Conservation (phyloP, 2,888 invertebrate genomes). For the Entomobrya multifasciata region DNA sequence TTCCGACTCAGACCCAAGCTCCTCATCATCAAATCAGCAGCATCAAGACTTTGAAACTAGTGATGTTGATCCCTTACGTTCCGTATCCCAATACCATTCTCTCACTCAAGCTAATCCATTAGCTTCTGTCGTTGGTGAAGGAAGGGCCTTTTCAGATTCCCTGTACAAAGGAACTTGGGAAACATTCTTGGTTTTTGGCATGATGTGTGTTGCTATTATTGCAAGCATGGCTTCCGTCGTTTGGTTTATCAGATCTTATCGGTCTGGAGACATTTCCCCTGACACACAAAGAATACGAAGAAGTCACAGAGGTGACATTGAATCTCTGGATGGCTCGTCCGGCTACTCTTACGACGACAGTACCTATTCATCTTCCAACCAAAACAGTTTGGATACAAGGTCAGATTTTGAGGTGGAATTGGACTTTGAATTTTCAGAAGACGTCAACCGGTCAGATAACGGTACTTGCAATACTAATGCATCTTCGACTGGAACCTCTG, state of each 20-base stretch:
- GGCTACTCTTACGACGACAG: constrained; percentile 68
- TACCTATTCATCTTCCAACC: constrained; percentile 44
- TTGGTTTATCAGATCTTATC: constrained; percentile 78
- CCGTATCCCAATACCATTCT: constrained; percentile 57
- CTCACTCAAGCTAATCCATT: constrained; percentile 63
- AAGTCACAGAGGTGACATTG: constrained; percentile 68
- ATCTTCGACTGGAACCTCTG: neutral
- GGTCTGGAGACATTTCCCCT: constrained; percentile 32
- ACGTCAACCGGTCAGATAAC: constrained; percentile 69
- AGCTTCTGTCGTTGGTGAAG: constrained; percentile 37
- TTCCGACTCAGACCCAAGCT: constrained; percentile 9
- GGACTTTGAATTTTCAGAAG: constrained; percentile 80
- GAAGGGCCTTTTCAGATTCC: constrained; percentile 67
- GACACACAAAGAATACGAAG: constrained; percentile 50
- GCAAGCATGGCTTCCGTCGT: constrained; percentile 78
- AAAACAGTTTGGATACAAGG: constrained; percentile 73
- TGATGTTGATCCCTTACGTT: too few species aligned
- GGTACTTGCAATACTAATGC: neutral
- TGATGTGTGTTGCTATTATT: constrained; percentile 78
- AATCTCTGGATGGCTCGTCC: constrained; percentile 67
- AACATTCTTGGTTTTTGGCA: constrained; percentile 78
- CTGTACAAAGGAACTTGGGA: constrained; percentile 76
- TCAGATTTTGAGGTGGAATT: constrained; percentile 79
- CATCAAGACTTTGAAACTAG: constrained; percentile 58
- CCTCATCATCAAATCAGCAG: constrained; percentile 35